Evolutionary conservation across 2,113 vertebrate genomes (phyloP).

Genomic region (Crotalus viridis): DNA sequence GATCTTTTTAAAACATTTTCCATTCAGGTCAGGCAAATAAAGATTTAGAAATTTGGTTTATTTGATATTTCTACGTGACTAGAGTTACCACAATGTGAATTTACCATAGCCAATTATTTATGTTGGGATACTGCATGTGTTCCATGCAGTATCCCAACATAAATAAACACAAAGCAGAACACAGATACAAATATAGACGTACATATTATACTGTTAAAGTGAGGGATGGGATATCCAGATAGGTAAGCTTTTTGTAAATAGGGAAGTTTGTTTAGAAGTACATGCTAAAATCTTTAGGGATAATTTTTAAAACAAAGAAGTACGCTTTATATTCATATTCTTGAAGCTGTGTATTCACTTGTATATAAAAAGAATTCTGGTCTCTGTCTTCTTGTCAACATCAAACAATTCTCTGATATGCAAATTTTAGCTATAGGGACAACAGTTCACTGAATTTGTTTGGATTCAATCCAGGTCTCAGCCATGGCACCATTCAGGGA

Average conservation of each 20-base stretch:
- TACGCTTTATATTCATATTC: constrained; percentile 48
- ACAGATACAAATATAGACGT: neutral
- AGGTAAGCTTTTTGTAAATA: constrained; percentile 20
- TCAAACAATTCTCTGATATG: constrained; percentile 80
- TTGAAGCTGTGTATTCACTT: constrained; percentile 68
- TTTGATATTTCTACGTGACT: neutral
- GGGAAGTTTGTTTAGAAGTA: constrained; percentile 20
- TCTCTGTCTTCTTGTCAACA: constrained; percentile 74
- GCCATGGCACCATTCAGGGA: constrained; percentile 58
- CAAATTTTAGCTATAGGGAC: constrained; percentile 68
- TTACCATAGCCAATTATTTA: neutral
- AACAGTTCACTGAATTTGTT: constrained; percentile 60
- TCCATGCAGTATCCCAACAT: neutral
- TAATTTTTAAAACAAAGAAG: constrained; percentile 59
- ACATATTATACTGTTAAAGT: neutral
- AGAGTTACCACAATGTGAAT: neutral
- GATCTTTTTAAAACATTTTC: neutral
- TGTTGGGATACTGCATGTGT: neutral
- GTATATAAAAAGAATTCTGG: constrained; percentile 71
- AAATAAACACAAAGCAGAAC: neutral
- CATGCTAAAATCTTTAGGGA: constrained; percentile 50
- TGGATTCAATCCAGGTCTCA: constrained; percentile 70
- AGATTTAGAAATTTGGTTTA: neutral
- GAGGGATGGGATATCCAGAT: constrained; percentile 18
- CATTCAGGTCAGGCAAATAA: neutral